Conservation (phyloP, 2,888 invertebrate genomes). For the Plutella xylostella region DNA sequence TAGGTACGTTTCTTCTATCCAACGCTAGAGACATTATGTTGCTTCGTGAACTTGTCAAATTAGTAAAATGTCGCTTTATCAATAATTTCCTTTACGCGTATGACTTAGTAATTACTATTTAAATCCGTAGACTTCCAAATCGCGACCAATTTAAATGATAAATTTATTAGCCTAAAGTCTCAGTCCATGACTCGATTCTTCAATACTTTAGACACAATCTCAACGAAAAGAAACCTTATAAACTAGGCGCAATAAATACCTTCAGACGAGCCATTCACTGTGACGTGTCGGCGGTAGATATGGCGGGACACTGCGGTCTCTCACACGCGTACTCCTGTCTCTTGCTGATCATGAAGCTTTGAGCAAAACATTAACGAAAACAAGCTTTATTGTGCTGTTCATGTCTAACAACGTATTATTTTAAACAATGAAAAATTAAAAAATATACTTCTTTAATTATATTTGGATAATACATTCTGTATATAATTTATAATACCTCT, state of each 20-base stretch:
- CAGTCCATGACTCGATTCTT: slow-evolving; percentile 46
- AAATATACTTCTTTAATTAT: too few species aligned
- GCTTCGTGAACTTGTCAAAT: slow-evolving; percentile 32
- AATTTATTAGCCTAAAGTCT: slow-evolving; percentile 32
- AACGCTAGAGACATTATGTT: slow-evolving; percentile 26
- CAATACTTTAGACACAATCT: slow-evolving; percentile 18
- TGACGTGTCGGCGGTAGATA: too few species aligned
- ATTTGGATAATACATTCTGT: slow-evolving; percentile 3
- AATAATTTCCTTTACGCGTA: slow-evolving; percentile 15
- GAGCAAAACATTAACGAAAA: slow-evolving; percentile 1
- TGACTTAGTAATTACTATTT: slow-evolving; percentile 47
- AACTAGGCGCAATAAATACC: too few species aligned
- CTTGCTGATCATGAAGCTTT: background rate
- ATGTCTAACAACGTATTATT: background rate
- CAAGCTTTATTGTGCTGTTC: background rate
- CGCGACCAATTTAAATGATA: slow-evolving; percentile 22
- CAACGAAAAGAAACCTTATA: background rate
- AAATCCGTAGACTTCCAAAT: slow-evolving; percentile 29
- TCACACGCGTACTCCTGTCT: background rate
- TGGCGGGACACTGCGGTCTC: too few species aligned
- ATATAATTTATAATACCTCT: background rate
- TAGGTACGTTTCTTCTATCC: slow-evolving; percentile 21
- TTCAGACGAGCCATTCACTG: too few species aligned
- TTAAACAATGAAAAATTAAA: background rate
- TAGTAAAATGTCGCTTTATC: slow-evolving; percentile 20